These are phyloP conservation scores for Hirtodrosophila histrioides DNA, from an alignment of 2,888 invertebrate species.

Conservation along the genomic window DNA sequence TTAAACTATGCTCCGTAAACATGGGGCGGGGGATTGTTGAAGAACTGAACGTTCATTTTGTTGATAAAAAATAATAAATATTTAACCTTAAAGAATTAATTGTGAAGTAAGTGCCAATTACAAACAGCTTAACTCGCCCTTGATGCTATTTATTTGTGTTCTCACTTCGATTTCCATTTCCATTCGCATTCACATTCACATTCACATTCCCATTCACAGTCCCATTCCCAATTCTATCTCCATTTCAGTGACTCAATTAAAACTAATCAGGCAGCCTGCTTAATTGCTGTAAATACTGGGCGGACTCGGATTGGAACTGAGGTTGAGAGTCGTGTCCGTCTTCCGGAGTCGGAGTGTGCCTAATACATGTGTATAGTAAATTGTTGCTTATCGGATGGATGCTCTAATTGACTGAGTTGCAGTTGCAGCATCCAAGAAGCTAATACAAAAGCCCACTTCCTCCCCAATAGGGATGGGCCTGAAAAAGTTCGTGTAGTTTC, in stretches of 20 bases:
- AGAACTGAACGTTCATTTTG: no score
- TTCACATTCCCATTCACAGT: conserved; percentile 6
- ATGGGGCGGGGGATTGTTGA: no score
- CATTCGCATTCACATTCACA: no score
- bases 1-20: no score
- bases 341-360: conserved; percentile 9
- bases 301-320: conserved; percentile 28
- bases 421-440: conserved; percentile 4
- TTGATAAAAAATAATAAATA: no score
- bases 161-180: conserved; percentile 9
- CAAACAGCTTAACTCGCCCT: no score
- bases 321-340: conserved; percentile 4
- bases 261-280: conserved; percentile 62
- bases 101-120: no score
- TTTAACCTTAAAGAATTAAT: no score
- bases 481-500: no score
- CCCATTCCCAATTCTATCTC: conserved; percentile 19
- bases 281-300: conserved; percentile 56
- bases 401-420: conserved; percentile 33
- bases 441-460: conserved; percentile 5
- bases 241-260: conserved; percentile 61
- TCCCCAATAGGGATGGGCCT: no score
- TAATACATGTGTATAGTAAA: conserved; percentile 22
- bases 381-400: conserved; percentile 36
- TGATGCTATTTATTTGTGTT: conserved; percentile 9